These are phyloP conservation scores for Xyrauchen texanus DNA, from an alignment of 2,113 vertebrate genomes.

Conservation along the genomic window DNA sequence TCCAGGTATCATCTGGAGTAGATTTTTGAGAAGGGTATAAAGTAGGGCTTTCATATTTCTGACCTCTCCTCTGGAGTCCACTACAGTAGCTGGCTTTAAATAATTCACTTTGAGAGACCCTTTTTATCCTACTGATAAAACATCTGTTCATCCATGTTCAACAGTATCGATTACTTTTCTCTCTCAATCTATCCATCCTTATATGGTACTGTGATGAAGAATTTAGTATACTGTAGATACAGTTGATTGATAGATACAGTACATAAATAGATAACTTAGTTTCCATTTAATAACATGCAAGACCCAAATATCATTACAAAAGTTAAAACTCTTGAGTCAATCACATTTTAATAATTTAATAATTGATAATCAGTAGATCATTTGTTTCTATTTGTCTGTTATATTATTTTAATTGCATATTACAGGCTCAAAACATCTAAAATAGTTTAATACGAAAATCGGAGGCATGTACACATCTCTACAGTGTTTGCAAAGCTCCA, in stretches of 20 bases:
- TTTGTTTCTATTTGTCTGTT: too few species aligned
- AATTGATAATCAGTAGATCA: too few species aligned
- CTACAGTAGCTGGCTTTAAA: slow-evolving; percentile 77
- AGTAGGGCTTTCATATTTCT: slow-evolving; percentile 58
- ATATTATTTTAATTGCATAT: too few species aligned
- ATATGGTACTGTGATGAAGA: slow-evolving; percentile 15
- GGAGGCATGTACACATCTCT: too few species aligned
- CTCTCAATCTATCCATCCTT: slow-evolving; percentile 60
- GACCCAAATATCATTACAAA: too few species aligned
- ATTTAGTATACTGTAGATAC: neutral
- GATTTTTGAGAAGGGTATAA: slow-evolving; percentile 35
- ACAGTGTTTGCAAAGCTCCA: too few species aligned
- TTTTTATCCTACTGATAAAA: slow-evolving; percentile 78
- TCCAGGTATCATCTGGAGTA: slow-evolving; percentile 43
- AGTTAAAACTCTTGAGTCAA: too few species aligned
- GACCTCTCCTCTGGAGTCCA: slow-evolving; percentile 65
- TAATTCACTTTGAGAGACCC: slow-evolving; percentile 80
- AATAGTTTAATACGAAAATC: too few species aligned
- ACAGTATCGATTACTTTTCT: slow-evolving; percentile 77
- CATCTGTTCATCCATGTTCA: slow-evolving; percentile 76
- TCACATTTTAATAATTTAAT: too few species aligned
- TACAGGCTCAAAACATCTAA: too few species aligned
- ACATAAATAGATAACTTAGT: neutral
- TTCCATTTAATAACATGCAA: too few species aligned
- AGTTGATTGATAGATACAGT: neutral